Base-by-base conservation (phyloP, 2,113 vertebrate genomes). In the Ictalurus furcatus region DNA sequence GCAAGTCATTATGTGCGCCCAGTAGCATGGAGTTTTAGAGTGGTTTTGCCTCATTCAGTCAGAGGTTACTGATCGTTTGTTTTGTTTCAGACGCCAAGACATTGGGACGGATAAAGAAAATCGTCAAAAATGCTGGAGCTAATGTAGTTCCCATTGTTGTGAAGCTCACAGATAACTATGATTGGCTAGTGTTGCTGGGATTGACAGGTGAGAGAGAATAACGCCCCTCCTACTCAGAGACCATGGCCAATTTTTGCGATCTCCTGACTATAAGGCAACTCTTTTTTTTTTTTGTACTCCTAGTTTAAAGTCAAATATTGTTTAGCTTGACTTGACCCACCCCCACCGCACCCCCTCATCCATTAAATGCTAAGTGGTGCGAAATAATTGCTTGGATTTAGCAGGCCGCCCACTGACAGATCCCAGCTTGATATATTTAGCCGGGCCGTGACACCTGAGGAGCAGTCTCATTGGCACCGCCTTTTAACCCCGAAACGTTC, bases 1-100 rank as follows among this genome's bases (percentile, higher is more conserved):
- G 93, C 94, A 90, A 67, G 88, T 88, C 91, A 88, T 91, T 91
- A 90, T 90, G 90, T 88, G 58, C 87, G 86, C 90, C 89, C 86
- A 89, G 92, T 92, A 78, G 88, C 87, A 82, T 76, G 63, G 73
- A 89, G 90, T 89, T 92, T 86, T 7, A 48, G 44, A 48, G 44
- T 48, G 44, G 90, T 87, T 90, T 67, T 90, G 83, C 86, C 71
- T 74, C 91, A 81, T 92, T 91, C 85, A 88, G 44, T 86, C 58
- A 85, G 89, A 92, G 90, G 88, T 91, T 89, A 90, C 76, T 88
- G 86, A 88, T 88, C 67, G 69, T 48, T 85, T 59, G 61, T 85
- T 93, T 65, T 92, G 90, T 90, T 90, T 78, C 81, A 58, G n/a
- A 52, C 16, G 4, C 79, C 79, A 21, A 40, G 30, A 37, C 69